Conservation (phyloP, 2,113 vertebrate genomes). For the Xyrauchen texanus region DNA sequence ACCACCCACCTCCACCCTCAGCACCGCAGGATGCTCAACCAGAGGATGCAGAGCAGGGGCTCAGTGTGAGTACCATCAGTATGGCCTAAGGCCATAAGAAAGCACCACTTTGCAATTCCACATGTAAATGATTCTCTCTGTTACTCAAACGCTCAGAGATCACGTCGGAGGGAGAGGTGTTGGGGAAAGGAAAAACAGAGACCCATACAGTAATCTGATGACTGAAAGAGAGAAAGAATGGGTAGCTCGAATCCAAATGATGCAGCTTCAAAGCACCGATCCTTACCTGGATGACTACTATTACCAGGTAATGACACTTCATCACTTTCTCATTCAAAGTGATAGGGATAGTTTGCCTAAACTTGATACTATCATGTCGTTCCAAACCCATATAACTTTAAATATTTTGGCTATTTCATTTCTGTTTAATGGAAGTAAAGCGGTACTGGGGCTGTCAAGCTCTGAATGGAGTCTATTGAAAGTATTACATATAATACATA, state of each 20-base stretch:
- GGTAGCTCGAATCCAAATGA: conserved; percentile 98
- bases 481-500: too few relatives aligned
- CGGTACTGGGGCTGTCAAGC: too few relatives aligned
- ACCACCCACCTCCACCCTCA: conserved; percentile 95
- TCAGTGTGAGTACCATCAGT: conserved; percentile 35
- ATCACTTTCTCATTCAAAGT: too few relatives aligned
- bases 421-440: too few relatives aligned
- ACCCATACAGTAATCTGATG: conserved; percentile 97
- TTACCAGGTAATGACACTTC: conserved; percentile 78
- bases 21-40: conserved; percentile 89
- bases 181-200: conserved; percentile 79
- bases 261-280: conserved; percentile 97
- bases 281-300: conserved; percentile 97
- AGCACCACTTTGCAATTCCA: background rate
- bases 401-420: too few relatives aligned
- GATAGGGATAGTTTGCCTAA: too few relatives aligned
- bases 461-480: too few relatives aligned
- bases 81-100: background rate
- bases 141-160: conserved; percentile 76
- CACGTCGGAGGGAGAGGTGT: conserved; percentile 72
- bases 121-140: background rate
- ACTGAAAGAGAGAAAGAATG: conserved; percentile 95
- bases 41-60: conserved; percentile 88
- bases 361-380: too few relatives aligned
- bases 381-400: too few relatives aligned